These are phyloP conservation scores for Macrobrachium nipponense DNA, from an alignment of 1,140 invertebrate species.

Conservation along the genomic window DNA sequence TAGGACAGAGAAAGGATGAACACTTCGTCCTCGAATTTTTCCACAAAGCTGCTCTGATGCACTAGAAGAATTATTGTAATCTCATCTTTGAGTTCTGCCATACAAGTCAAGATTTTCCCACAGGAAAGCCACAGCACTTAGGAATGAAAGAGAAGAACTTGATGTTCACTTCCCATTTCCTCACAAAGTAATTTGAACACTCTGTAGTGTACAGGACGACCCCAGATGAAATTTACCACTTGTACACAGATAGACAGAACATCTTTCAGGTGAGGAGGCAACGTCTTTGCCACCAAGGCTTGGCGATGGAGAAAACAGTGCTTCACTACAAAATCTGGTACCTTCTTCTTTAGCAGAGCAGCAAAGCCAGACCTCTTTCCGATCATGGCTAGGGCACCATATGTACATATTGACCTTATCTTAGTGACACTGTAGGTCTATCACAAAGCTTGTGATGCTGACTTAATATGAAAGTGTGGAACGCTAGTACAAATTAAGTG, in stretches of 20 bases:
- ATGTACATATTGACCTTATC: no score
- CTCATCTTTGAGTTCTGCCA: not conserved
- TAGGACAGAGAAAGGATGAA: no score
- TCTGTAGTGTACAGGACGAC: not conserved
- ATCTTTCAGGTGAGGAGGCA: conserved; percentile 1
- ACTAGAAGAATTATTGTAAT: not conserved
- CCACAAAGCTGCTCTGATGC: conserved; percentile 1
- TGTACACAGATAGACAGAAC: conserved; percentile 14
- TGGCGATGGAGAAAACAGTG: conserved; percentile 3
- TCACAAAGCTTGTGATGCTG: no score
- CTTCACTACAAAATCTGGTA: not conserved
- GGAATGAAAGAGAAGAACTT: not conserved
- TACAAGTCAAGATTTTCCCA: conserved; percentile 3
- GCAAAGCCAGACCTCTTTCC: no score
- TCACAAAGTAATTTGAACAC: not conserved
- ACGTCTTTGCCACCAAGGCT: not conserved
- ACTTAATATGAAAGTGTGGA: no score
- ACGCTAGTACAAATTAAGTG: no score
- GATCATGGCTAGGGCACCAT: no score
- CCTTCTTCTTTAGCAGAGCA: no score
- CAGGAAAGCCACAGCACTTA: not conserved
- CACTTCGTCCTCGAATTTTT: conserved; percentile 27
- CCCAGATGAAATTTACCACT: not conserved
- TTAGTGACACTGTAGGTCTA: no score
- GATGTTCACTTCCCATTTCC: conserved; percentile 32